phyloP scores from a whole-genome alignment of 1,140 invertebrate genomes.

The Papilio aristodemus region DNA sequence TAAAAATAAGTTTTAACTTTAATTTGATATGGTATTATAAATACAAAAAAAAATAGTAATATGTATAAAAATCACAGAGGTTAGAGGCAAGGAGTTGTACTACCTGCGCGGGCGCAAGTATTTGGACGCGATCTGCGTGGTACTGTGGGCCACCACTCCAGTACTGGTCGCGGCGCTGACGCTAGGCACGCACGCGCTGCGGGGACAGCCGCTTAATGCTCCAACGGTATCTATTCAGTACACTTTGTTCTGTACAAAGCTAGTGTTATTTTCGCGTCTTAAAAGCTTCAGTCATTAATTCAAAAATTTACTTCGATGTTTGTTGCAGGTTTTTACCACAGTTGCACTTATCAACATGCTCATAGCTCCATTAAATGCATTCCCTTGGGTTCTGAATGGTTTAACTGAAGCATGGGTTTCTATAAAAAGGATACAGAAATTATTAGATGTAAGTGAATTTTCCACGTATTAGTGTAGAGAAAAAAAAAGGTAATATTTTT shows the following conservation, averaged over 20 bases:
- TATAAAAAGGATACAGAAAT: constrained; percentile 88
- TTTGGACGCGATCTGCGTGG: constrained; percentile 98
- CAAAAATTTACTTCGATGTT: constrained; percentile 13
- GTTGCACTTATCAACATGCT: constrained; percentile 98
- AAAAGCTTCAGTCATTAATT: constrained; percentile 46
- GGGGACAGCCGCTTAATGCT: constrained; percentile 91
- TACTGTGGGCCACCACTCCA: constrained; percentile 99
- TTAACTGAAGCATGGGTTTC: constrained; percentile 96
- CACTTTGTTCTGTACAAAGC: no score
- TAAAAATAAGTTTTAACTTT: no score
- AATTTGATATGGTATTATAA: no score
- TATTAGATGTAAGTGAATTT: constrained; percentile 83
- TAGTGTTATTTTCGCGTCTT: no score
- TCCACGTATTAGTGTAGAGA: constrained; percentile 40
- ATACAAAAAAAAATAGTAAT: neutral
- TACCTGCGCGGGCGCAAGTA: constrained; percentile 94
- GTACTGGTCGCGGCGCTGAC: constrained; percentile 96
- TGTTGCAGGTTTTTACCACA: constrained; percentile 89
- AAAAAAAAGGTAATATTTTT: neutral
- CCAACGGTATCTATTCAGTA: constrained; percentile 84
- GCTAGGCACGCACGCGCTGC: constrained; percentile 92
- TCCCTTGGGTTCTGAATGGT: constrained; percentile 99
- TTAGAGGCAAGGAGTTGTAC: constrained; percentile 86
- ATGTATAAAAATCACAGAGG: constrained; percentile 65
- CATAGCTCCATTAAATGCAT: constrained; percentile 96